Conservation (phyloP, 2,113 vertebrate species). For the Protomyctophum bolini region DNA sequence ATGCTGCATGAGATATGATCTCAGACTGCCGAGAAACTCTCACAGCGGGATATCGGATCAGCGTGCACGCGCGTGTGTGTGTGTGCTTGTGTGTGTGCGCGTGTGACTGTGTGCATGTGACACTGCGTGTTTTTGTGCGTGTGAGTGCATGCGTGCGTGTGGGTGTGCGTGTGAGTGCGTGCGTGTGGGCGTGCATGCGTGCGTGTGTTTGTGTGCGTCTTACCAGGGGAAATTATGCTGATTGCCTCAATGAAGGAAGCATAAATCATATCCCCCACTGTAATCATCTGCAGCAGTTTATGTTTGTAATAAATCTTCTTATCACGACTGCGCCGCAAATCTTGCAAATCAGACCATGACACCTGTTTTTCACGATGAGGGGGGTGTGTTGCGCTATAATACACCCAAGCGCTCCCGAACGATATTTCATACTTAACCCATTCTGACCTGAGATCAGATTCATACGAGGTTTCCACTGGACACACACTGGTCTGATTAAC, state of each 20-base stretch:
- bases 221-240: slow-evolving; percentile 67
- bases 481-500: too few relatives aligned
- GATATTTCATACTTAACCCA: slow-evolving; percentile 63
- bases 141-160: slow-evolving; percentile 7
- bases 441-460: too few relatives aligned
- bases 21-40: slow-evolving; percentile 23
- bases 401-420: slow-evolving; percentile 27
- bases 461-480: too few relatives aligned
- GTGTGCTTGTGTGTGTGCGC: slow-evolving; percentile 12
- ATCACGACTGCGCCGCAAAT: slow-evolving; percentile 51
- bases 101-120: neutral
- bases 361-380: slow-evolving; percentile 53
- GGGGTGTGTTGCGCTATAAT: slow-evolving; percentile 35
- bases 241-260: slow-evolving; percentile 68
- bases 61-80: slow-evolving; percentile 19
- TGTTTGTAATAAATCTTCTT: slow-evolving; percentile 66
- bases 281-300: slow-evolving; percentile 66
- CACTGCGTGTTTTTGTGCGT: neutral
- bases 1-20: slow-evolving; percentile 36
- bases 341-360: slow-evolving; percentile 57
- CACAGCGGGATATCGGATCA: slow-evolving; percentile 22
- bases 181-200: neutral
- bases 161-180: neutral
- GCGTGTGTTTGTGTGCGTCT: slow-evolving; percentile 30
- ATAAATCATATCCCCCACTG: slow-evolving; percentile 66